Evolutionary conservation across 1,140 invertebrate genomes (phyloP).

Genomic region (Pantala flavescens): DNA sequence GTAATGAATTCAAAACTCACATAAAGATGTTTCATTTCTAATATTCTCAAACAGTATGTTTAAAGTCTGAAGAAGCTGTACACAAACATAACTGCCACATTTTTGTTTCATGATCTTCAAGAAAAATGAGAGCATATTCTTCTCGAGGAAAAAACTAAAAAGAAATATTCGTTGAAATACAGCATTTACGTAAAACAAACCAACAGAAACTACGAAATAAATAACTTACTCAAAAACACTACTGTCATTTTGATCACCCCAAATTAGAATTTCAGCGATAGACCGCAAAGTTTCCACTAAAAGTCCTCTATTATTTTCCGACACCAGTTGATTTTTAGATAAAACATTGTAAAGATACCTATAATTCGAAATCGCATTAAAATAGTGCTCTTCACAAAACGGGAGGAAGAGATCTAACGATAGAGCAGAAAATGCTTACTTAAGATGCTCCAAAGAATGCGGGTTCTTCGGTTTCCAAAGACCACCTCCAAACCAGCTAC

Average conservation of each 20-base stretch:
- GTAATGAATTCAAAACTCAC: slow-evolving; percentile 52
- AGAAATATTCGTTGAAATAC: slow-evolving; percentile 15
- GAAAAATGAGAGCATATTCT: slow-evolving; percentile 99
- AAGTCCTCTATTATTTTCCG: slow-evolving; percentile 85
- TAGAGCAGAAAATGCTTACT: slow-evolving; percentile 47
- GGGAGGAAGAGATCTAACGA: neutral
- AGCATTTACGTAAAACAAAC: neutral
- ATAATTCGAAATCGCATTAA: slow-evolving; percentile 16
- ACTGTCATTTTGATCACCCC: slow-evolving; percentile 99
- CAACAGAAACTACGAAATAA: slow-evolving; percentile 19
- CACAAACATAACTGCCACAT: slow-evolving; percentile 93
- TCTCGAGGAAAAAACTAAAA: slow-evolving; percentile 94
- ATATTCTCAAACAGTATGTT: slow-evolving; percentile 99
- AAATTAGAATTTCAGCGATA: slow-evolving; percentile 98
- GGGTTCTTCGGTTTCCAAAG: slow-evolving; percentile 90
- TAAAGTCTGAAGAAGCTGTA: slow-evolving; percentile 93
- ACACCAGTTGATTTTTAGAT: slow-evolving; percentile 93
- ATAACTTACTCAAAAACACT: slow-evolving; percentile 94
- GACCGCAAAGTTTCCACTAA: slow-evolving; percentile 94
- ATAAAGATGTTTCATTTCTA: slow-evolving; percentile 93
- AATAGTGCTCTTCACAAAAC: neutral
- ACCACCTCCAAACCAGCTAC: slow-evolving; percentile 76
- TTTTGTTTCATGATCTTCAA: slow-evolving; percentile 95
- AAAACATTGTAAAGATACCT: slow-evolving; percentile 90
- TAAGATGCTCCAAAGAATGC: slow-evolving; percentile 90